These are phyloP conservation scores for Pasiphila rectangulata DNA, from an alignment of 2,888 invertebrate species.

Conservation along the genomic window DNA sequence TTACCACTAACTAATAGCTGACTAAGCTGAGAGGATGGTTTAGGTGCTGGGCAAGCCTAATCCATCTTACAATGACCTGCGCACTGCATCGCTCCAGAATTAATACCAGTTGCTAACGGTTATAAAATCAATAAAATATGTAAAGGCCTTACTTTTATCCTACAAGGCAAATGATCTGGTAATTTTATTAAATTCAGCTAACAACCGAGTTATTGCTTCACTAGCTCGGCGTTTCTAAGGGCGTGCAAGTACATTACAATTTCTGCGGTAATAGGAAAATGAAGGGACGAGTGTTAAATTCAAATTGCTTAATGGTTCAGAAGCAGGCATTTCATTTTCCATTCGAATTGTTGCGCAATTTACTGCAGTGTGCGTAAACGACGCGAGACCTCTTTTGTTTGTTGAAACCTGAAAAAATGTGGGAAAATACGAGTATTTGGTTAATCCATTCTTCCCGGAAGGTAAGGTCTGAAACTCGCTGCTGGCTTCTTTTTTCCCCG, in stretches of 20 bases:
- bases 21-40: no score
- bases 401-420: constrained; percentile 46
- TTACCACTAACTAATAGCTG: no score
- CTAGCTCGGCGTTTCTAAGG: not conserved
- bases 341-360: constrained; percentile 75
- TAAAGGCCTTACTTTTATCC: not conserved
- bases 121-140: no score
- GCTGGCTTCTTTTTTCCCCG: no score
- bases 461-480: no score
- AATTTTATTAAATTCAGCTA: not conserved
- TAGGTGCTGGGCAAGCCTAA: no score
- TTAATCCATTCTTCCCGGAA: constrained; percentile 21
- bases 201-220: not conserved
- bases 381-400: constrained; percentile 63
- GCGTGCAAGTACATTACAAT: constrained; percentile 37
- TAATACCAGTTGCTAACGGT: no score
- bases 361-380: constrained; percentile 68
- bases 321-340: constrained; percentile 80
- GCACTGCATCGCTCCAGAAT: no score
- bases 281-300: constrained; percentile 80
- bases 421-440: constrained; percentile 19
- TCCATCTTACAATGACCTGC: no score
- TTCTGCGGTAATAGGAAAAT: constrained; percentile 74
- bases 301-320: constrained; percentile 77
- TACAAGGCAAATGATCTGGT: not conserved